Conservation (phyloP, 2,888 invertebrate genomes). For the Cantharis flavilabris region DNA sequence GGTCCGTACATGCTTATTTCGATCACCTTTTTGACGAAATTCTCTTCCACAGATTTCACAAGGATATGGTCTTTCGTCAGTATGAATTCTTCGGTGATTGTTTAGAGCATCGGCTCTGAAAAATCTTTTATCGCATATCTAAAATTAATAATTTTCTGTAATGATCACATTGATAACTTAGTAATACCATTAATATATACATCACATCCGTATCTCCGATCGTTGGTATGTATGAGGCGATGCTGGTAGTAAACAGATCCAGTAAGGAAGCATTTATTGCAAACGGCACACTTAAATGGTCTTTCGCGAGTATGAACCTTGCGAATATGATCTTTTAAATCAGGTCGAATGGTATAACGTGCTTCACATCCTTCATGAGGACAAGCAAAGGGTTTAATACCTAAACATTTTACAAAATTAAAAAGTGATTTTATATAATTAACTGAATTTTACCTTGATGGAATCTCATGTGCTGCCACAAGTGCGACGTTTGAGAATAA, state of each 20-base stretch:
- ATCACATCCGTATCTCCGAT: conserved; percentile 66
- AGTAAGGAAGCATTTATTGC: conserved; percentile 65
- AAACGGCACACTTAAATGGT: conserved; percentile 65
- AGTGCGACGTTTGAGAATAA: conserved; percentile 66
- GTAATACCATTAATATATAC: conserved; percentile 47
- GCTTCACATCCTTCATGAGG: conserved; percentile 64
- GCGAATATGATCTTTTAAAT: conserved; percentile 66
- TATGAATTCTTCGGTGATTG: conserved; percentile 66
- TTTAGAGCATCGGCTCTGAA: conserved; percentile 68
- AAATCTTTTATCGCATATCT: conserved; percentile 64
- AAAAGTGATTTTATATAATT: neutral
- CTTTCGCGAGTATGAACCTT: conserved; percentile 68
- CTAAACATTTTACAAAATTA: conserved; percentile 43
- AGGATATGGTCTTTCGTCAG: conserved; percentile 62
- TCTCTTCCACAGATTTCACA: conserved; percentile 59
- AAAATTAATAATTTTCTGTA: conserved; percentile 20
- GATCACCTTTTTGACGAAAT: conserved; percentile 62
- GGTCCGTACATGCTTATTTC: conserved; percentile 62
- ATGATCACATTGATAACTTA: neutral
- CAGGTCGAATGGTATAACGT: conserved; percentile 66
- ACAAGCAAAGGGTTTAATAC: conserved; percentile 67
- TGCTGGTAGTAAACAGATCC: conserved; percentile 69
- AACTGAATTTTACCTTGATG: conserved; percentile 59
- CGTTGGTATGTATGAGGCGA: conserved; percentile 65
- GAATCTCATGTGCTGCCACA: conserved; percentile 69